Evolutionary conservation across 1,140 invertebrate genomes (phyloP), one percentile per base, ranked within the genome.

Genomic region (Pemphigus obesinymphae): DNA sequence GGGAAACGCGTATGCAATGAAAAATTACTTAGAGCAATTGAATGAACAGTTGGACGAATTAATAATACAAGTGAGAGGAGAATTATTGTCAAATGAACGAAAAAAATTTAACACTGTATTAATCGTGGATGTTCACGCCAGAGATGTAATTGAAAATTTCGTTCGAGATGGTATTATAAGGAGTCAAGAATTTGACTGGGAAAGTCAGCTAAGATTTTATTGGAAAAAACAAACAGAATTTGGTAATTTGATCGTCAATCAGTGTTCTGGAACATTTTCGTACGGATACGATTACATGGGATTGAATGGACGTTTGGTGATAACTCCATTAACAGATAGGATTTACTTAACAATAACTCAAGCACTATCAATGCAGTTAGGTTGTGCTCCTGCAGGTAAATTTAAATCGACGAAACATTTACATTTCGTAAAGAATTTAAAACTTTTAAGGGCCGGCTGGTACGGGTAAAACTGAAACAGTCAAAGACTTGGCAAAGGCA

Each of bases 271-370:
- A 20, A 86, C 88, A 34, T 97, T 97, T 86, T 92, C 95, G 82
- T 97, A 96, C 85, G 95, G 95, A 20, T 97, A 96, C 85, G 96
- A 97, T 86, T 97, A 97, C 85, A 96, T 97, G 95, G 96, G 96
- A 0, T 88, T 97, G 1, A 96, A 96, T 87, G 95, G 94, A 2
- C 90, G 95, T 82, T 88, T 97, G 58, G 95, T 97, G 2, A 94
- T 97, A 23, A 97, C 96, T 1, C 95, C 96, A 6, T 87, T 97
- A 4, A 97, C 96, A 2, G 96, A 97, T 87, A 89, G 95, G 82
- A 96, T 97, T 84, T 97, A 96, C 86, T 88, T 97, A 8, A 96
- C 95, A 0, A 92, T 97, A 15, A 97, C 96, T 0, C 95, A 96
- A 87, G 95, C 95, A 0, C 88, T 97, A 20, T 93, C 93, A 1